A percentile compares a stretch with the other conserved stretches of the same genome.
Evolutionary conservation across 2,113 vertebrate genomes (phyloP).

Genomic region (Poecilia latipinna): DNA sequence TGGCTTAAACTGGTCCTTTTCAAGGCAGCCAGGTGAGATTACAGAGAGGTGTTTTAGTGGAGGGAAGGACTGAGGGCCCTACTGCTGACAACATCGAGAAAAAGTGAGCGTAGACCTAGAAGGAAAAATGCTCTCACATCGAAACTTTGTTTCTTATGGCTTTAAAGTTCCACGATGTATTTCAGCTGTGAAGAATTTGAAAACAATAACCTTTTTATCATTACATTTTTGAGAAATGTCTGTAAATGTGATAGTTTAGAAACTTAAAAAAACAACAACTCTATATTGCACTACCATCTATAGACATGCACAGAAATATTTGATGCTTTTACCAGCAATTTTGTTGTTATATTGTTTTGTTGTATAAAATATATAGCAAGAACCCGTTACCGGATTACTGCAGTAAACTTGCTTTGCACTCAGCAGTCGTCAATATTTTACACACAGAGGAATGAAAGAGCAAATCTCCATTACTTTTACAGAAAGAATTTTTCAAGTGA

Average conservation of each 20-base stretch:
- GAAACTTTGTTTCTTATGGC: neutral
- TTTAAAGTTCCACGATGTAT: neutral
- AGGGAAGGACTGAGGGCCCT: conserved; percentile 17
- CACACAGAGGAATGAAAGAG: neutral
- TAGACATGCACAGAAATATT: neutral
- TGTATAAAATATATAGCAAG: neutral
- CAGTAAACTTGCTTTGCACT: too few relatives aligned
- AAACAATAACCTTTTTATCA: neutral
- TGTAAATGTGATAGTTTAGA: neutral
- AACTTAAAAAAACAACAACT: too few relatives aligned
- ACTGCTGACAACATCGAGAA: conserved; percentile 1
- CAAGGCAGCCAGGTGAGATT: conserved; percentile 61
- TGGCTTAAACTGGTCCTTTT: conserved; percentile 35
- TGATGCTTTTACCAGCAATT: neutral
- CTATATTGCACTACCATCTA: too few relatives aligned
- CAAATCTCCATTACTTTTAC: neutral
- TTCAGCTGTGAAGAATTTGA: neutral
- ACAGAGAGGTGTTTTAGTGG: conserved; percentile 46
- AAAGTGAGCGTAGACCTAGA: conserved; percentile 26
- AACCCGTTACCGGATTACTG: neutral
- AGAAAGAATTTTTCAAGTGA: neutral
- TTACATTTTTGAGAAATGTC: neutral
- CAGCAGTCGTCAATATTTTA: neutral
- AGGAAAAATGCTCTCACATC: conserved; percentile 17
- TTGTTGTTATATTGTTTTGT: neutral